Evolutionary conservation across 2,113 vertebrate genomes (phyloP), one percentile per base, ranked within the genome.

Genomic region (Tyto alba): DNA sequence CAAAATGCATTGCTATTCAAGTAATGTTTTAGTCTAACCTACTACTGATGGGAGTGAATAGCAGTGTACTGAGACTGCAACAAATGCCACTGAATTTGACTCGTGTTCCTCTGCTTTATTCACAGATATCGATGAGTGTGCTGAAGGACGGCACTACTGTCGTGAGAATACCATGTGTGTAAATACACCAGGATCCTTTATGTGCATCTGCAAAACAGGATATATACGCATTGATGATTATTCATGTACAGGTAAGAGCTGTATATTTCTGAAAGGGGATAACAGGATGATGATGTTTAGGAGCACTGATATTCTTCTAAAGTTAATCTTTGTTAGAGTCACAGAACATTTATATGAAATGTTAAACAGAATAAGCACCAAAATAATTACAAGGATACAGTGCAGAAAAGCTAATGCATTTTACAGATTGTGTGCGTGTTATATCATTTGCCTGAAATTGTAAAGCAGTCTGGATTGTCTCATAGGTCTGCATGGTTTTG

Each of bases 151-250:
- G 63, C 99, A 99, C 95, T 99, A 99, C 98, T 99, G 99, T 93
- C 98, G 98, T 17, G 99, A 99, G 97, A 99, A 99, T 89, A 99
- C 99, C 25, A 98, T 99, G 98, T 99, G 99, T 34, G 98, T 99
- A 64, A 99, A 99, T 95, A 99, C 99, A 19, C 98, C 99, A 0
- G 99, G 99, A 50, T 99, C 99, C 92, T 99, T 99, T 94, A 99
- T 99, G 99, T 99, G 99, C 96, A 98, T 99, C 97, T 99, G 99
- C 98, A 99, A 98, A 96, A 99, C 98, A 4, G 99, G 99, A 41
- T 99, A 99, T 96, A 99, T 99, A 97, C 98, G 99, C 93, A 99
- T 99, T 69, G 99, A 99, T 95, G 99, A 99, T 94, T 99, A 99
- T 80, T 99, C 99, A 4, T 99, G 99, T 93, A 99, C 99, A 98